Conservation (phyloP, 2,888 invertebrate species). For the Oscheius sp. region DNA sequence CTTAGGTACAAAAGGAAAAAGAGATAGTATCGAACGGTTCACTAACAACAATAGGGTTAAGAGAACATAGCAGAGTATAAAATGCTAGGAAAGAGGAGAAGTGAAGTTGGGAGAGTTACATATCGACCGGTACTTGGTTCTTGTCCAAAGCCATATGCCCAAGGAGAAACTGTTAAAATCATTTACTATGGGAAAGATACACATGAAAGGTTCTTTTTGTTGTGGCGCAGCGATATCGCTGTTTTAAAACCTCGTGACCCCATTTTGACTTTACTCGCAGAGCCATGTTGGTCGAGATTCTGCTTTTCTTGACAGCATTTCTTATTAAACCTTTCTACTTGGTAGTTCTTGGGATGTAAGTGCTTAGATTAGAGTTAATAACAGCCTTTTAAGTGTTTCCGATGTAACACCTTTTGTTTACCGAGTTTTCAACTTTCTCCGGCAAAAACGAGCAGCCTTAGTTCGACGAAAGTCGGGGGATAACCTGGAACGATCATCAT, state of each 20-base stretch:
- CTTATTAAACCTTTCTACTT: not conserved
- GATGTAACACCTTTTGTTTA: not conserved
- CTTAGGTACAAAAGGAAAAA: too few relatives aligned
- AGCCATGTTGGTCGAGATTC: not conserved
- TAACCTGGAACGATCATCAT: slow-evolving; percentile 2
- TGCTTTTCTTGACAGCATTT: not conserved
- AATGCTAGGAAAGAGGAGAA: too few relatives aligned
- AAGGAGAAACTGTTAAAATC: not conserved
- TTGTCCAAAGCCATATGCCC: not conserved
- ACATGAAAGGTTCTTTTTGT: not conserved
- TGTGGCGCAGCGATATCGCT: not conserved
- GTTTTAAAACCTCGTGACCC: not conserved
- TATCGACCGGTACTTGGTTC: not conserved
- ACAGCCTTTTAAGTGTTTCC: not conserved
- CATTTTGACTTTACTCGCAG: not conserved
- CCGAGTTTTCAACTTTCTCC: slow-evolving; percentile 4
- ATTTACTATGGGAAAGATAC: too few relatives aligned
- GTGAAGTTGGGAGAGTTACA: too few relatives aligned
- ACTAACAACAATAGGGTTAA: too few relatives aligned
- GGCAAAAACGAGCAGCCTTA: not conserved
- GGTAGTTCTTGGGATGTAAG: not conserved
- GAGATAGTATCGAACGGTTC: too few relatives aligned
- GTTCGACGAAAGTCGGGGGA: not conserved
- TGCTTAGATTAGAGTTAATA: not conserved
- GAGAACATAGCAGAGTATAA: too few relatives aligned